A percentile compares a stretch with the other conserved stretches of the same genome.
Conservation (phyloP, 2,797 vertebrate genomes). For the Acomys russatus region DNA sequence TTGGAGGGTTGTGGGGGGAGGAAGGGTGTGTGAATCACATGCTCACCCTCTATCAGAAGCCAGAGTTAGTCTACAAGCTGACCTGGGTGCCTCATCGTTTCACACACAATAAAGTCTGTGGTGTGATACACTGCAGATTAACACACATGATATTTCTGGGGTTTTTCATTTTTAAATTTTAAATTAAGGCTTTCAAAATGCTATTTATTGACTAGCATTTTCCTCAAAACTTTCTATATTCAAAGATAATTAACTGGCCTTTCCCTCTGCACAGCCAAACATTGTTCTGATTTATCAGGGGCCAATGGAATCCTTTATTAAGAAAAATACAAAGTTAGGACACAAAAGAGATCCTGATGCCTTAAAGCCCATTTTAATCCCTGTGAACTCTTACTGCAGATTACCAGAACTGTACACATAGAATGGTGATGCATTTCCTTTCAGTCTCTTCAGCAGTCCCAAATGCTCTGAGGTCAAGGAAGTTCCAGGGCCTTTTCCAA, state of each 20-base stretch:
- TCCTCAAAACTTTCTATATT: neutral
- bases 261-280: neutral
- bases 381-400: neutral
- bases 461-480: neutral
- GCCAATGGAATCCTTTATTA: neutral
- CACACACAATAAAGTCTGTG: neutral
- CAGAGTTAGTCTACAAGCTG: neutral
- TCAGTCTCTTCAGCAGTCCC: neutral
- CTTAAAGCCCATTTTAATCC: neutral
- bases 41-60: neutral
- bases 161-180: neutral
- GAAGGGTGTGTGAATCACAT: neutral
- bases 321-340: neutral
- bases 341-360: neutral
- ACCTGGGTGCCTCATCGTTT: neutral
- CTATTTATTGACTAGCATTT: neutral
- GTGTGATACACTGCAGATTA: neutral
- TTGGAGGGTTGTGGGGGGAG: too few species aligned
- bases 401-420: neutral
- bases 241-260: neutral
- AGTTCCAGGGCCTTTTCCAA: neutral
- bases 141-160: accelerated
- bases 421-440: neutral
- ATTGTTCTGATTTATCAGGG: neutral
- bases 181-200: neutral